Evolutionary conservation across 2,113 vertebrate species (phyloP), one percentile per base, ranked within the genome.

Genomic region (Myrmecophaga tridactyla): DNA sequence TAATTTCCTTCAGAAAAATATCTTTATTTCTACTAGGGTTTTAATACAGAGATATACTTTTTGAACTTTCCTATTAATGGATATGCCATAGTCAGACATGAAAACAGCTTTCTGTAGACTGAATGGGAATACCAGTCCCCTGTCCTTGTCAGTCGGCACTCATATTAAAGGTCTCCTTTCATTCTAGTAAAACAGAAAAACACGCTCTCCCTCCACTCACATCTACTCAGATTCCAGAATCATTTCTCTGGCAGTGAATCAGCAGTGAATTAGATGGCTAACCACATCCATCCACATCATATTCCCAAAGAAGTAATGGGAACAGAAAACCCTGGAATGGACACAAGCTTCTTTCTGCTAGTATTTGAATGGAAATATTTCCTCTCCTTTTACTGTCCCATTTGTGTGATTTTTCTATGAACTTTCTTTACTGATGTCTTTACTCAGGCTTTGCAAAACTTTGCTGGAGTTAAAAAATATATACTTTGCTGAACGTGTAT

Each of bases 101-200:
- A 97, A 98, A 97, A 97, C 75, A 94, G 90, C 92, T 60, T 73
- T 92, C 76, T 34, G 70, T n/a, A 4, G 96, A 41, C 69, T 96
- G 98, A 97, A 98, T 98, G 96, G 93, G 94, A 98, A 98, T 81
- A 92, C 92, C 98, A 98, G 97, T 20, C 11, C 67, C 62, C 48
- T 94, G 92, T 97, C 96, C 83, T 90, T 96, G 96, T 97, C 97
- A 95, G 87, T 98, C 97, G 82, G 84, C 90, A 81, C 29, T 20
- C 69, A n/a, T 36, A 96, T 92, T 97, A 67, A 90, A 97, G 85
- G 62, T 70, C 95, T 89, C 77, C 67, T 97, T 97, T 97, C 92
- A 91, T 94, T 97, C 20, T 81, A 86, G 73, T 95, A 85, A 92
- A 98, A 90, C n/a, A 95, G 89, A 96, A 98, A 98, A 98, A 39